Conservation (phyloP, 1,140 invertebrate species). For the Lordiphosa clarofinis region DNA sequence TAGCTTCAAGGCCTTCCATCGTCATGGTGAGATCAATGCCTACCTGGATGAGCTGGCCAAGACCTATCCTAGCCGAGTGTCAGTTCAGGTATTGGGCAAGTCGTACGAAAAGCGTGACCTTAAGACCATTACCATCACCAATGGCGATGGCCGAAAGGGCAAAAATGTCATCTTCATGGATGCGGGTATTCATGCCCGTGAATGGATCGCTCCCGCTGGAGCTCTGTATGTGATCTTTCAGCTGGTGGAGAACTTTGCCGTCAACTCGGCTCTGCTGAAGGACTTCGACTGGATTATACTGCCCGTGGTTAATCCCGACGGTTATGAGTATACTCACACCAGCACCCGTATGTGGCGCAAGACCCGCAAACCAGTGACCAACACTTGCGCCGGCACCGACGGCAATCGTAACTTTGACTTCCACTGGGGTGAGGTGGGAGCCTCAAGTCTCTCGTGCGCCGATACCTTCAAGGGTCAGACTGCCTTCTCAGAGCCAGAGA, state of each 20-base stretch:
- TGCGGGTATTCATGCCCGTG: conserved; percentile 84
- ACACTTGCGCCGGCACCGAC: conserved; percentile 82
- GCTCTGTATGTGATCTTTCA: conserved; percentile 84
- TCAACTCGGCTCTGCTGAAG: conserved; percentile 79
- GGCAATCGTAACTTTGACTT: conserved; percentile 85
- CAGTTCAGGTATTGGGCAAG: conserved; percentile 78
- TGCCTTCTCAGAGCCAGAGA: conserved; percentile 88
- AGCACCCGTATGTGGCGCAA: conserved; percentile 82
- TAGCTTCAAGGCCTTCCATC: conserved; percentile 61
- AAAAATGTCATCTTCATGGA: conserved; percentile 83
- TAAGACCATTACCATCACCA: conserved; percentile 81
- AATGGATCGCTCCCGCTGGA: conserved; percentile 86
- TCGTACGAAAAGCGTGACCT: conserved; percentile 81
- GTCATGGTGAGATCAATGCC: conserved; percentile 79
- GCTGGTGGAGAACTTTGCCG: conserved; percentile 81
- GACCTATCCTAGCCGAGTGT: conserved; percentile 80
- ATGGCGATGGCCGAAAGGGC: conserved; percentile 59
- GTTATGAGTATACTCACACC: conserved; percentile 73
- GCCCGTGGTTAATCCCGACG: conserved; percentile 82
- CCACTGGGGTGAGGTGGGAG: conserved; percentile 85
- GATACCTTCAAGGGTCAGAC: conserved; percentile 83
- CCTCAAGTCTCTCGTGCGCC: conserved; percentile 83
- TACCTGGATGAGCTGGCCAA: conserved; percentile 81
- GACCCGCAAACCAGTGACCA: conserved; percentile 67
- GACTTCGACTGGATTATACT: conserved; percentile 83